Conservation (phyloP, 2,797 vertebrate genomes). For the Chiroxiphia lanceolata region DNA sequence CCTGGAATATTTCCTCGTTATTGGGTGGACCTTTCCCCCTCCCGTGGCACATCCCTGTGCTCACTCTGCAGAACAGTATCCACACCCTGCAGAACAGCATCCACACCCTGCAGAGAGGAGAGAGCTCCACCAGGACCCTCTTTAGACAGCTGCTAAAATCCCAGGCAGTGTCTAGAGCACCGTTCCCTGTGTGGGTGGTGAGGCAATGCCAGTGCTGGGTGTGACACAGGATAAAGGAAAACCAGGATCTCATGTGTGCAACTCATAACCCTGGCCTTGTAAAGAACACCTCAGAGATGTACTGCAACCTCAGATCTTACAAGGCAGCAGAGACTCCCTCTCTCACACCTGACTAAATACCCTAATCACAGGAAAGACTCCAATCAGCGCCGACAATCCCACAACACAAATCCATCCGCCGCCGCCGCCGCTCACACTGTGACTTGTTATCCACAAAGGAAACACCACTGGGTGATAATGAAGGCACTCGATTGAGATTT, state of each 20-base stretch:
- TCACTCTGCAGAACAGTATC: not conserved
- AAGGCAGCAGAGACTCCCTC: not conserved
- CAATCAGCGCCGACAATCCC: slow-evolving; percentile 31
- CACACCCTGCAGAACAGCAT: rapidly evolving
- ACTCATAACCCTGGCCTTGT: not conserved
- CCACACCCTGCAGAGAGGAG: rapidly evolving
- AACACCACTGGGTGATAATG: slow-evolving; percentile 52
- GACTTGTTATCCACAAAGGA: slow-evolving; percentile 56
- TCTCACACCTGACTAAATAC: slow-evolving; percentile 29
- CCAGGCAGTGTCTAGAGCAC: not conserved
- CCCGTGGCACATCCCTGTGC: not conserved
- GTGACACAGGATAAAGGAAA: not conserved
- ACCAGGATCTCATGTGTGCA: rapidly evolving
- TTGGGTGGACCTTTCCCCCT: rapidly evolving
- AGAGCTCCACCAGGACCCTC: not conserved
- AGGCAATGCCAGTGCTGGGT: rapidly evolving
- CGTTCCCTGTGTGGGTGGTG: rapidly evolving
- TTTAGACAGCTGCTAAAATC: not conserved
- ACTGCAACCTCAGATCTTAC: not conserved
- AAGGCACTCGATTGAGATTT: slow-evolving; percentile 47
- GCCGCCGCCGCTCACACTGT: not conserved
- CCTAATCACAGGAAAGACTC: slow-evolving; percentile 18
- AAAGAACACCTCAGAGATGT: not conserved
- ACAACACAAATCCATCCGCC: not conserved
- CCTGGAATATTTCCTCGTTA: not conserved